A percentile compares a stretch with the other conserved stretches of the same genome.
Evolutionary conservation across 2,888 invertebrate species (phyloP).

Genomic region (Sesia apiformis): DNA sequence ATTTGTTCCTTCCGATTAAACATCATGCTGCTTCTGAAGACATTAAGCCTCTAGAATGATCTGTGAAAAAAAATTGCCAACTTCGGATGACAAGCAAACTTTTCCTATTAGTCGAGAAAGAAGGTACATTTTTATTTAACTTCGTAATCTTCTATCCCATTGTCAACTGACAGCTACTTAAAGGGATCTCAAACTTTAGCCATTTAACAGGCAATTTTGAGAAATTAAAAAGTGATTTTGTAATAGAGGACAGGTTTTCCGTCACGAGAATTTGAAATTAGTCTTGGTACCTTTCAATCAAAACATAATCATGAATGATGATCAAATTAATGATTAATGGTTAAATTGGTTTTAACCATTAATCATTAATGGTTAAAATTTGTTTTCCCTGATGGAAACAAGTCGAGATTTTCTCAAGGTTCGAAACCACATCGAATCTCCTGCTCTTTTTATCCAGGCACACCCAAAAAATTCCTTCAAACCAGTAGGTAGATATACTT

Average conservation of each 20-base stretch:
- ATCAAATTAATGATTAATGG: not conserved
- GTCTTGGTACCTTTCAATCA: not conserved
- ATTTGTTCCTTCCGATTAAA: not conserved
- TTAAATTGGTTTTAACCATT: no score
- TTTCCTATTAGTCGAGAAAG: slow-evolving; percentile 35
- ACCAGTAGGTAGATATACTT: no score
- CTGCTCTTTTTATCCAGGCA: no score
- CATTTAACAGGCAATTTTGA: slow-evolving; percentile 28
- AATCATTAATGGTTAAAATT: no score
- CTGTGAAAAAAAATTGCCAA: slow-evolving; percentile 10
- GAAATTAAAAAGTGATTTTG: slow-evolving; percentile 14
- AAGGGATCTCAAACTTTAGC: slow-evolving; percentile 32
- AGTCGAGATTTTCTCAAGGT: no score
- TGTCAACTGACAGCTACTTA: slow-evolving; percentile 38
- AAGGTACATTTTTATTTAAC: slow-evolving; percentile 33
- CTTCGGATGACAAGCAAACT: slow-evolving; percentile 17
- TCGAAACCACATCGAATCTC: no score
- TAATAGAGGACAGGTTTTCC: not conserved
- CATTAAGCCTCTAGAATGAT: slow-evolving; percentile 6
- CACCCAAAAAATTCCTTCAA: no score
- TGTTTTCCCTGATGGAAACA: no score
- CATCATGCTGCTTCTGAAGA: not conserved
- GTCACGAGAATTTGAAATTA: not conserved
- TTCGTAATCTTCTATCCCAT: slow-evolving; percentile 35
- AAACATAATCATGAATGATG: not conserved